Base-by-base conservation (phyloP, 2,797 vertebrate genomes). In the Morelia viridis region DNA sequence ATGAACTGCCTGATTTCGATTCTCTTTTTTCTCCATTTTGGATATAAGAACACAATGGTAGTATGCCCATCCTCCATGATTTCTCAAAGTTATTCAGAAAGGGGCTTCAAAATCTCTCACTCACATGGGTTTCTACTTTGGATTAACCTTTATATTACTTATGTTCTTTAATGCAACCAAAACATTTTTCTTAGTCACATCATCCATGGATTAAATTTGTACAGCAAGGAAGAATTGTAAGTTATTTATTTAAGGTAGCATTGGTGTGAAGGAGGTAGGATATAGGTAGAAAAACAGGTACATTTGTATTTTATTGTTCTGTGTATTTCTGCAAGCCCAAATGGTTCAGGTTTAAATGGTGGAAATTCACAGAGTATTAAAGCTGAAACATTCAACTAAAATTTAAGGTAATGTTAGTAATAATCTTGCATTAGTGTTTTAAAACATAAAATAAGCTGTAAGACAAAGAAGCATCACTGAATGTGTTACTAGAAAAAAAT, bases 381-480 rank as follows among this genome's bases (percentile, higher is more conserved):
- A 0, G 17, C 2, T 89, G 62, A 88, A 92, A 0, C 31, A 60
- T 87, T 4, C 57, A 7, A 89, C 88, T 89, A 90, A 92, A 94
- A 60, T 88, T 87, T 56, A 85, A 83, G 17, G 3, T 57, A 46
- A 22, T 8, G 13, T 85, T 85, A n/a, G 10, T 53, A 17, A 26
- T 85, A 50, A 56, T 28, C 83, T 53, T 56, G 28, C 8, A 28
- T 53, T 28, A 53, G 22, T 28, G 26, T 84, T 46, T 17, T 92
- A 13, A 57, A 3, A 31, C 1, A 0, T 85, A 60, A 41, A 61
- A 60, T 87, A 61, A 35, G 19, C 26, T 86, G 3, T 86, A 35
- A 86, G 57, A 24, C 41, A 13, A n/a, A 85, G 8, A 19, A 31
- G 28, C 31, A 17, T 62, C 50, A 8, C 35, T 12, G 24, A 2